These are phyloP conservation scores for Capreolus pygargus DNA, from an alignment of 2,113 vertebrate genomes.

Conservation along the genomic window DNA sequence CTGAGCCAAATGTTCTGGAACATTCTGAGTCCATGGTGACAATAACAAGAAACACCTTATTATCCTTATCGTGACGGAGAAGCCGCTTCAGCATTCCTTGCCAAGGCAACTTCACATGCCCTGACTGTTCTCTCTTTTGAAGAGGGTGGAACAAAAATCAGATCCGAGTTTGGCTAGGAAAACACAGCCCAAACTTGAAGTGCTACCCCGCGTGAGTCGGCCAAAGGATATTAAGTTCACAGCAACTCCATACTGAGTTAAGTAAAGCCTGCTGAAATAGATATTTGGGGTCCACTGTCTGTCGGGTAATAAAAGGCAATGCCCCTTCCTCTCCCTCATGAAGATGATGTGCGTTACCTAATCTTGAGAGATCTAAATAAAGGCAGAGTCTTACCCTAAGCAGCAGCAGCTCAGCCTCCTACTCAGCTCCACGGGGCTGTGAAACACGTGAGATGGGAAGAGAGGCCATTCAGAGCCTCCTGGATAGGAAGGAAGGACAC, in stretches of 20 bases:
- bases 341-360: not conserved
- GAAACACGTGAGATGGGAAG: not conserved
- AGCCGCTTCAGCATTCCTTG: not conserved
- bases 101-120: not conserved
- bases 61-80: not conserved
- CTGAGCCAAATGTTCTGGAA: not conserved
- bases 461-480: not conserved
- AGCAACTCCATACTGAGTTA: not conserved
- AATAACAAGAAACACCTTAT: not conserved
- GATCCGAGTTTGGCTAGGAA: not conserved
- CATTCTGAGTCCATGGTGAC: not conserved
- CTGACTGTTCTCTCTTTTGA: not conserved
- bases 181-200: not conserved
- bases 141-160: not conserved
- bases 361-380: constrained; percentile 11
- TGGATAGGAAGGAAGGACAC: not conserved
- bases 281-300: not conserved
- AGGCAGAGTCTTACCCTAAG: not conserved
- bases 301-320: not conserved
- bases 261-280: not conserved
- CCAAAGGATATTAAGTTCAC: not conserved
- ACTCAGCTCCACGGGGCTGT: not conserved
- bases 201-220: not conserved
- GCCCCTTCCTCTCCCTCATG: not conserved
- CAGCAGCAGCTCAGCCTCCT: not conserved